Evolutionary conservation across 64 coral and sea anemone species (phyloP).

Genomic region (Catalaphyllia jardinei): DNA sequence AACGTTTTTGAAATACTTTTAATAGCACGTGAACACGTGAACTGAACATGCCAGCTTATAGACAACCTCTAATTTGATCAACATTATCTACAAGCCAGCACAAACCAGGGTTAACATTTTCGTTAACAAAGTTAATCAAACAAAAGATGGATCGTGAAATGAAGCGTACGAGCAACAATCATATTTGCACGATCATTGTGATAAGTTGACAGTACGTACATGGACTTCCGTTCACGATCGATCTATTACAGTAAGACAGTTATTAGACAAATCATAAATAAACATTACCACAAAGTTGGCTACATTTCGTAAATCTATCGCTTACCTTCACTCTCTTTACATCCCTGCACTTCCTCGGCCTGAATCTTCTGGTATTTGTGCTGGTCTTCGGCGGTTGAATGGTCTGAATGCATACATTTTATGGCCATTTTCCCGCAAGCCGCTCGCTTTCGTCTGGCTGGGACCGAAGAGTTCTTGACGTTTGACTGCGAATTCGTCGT

Average conservation of each 20-base stretch:
- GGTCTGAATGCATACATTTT: conserved; percentile 22
- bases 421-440: conserved; percentile 48
- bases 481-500: conserved; percentile 42
- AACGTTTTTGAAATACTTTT: too few relatives aligned
- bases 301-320: not conserved
- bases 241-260: not conserved
- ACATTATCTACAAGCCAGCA: too few relatives aligned
- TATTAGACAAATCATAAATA: not conserved
- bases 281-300: not conserved
- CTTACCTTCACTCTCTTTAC: not conserved
- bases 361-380: conserved; percentile 27
- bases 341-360: not conserved
- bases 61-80: too few relatives aligned
- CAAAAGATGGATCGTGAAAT: too few relatives aligned
- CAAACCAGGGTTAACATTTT: too few relatives aligned
- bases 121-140: too few relatives aligned
- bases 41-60: too few relatives aligned
- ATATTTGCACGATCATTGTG: not conserved
- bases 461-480: conserved; percentile 37
- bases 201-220: not conserved
- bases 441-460: conserved; percentile 32
- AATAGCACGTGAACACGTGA: too few relatives aligned
- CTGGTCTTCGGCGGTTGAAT: conserved; percentile 19
- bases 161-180: not conserved
- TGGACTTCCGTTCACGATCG: not conserved